Evolutionary conservation across 2,888 invertebrate genomes (phyloP), one percentile per base, ranked within the genome.

Genomic region (Aleiodes leptofemur): DNA sequence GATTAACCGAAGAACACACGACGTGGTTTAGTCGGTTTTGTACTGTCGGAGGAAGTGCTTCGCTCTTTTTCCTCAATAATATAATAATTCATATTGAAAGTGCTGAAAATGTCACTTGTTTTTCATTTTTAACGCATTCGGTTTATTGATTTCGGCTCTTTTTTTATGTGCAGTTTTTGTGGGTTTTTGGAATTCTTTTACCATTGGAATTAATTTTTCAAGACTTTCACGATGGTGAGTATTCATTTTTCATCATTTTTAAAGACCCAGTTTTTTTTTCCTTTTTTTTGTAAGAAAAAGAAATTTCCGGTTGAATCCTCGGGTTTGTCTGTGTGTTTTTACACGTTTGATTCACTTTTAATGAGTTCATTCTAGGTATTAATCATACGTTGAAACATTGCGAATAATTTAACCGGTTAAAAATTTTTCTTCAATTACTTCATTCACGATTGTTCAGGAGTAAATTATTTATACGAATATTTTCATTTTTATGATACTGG

Each of bases 221-320:
- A 55, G 14, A 14, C 55, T n/a, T 55, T 55, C 14, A 55, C 14
- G 13, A 55, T 55, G 55, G 55, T 55, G 11, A 55, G 55, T 55
- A 5, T 4, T 55, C 55, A 23, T 23, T 23, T 23, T 23, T 23
- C 3, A 16, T 16, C 14, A 16, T 55, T 43, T 43, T 7, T 55
- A 16, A 55, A 23, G 55, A 55, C 55, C 55, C 7, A 55, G 4
- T 55, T 55, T 16, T 11, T 14, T 16, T 8, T 1, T 55, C 7
- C 14, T 34, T 34, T 34, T 34, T 6, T 6, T 4, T 43, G 43
- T 3, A 7, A 9, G 11, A 9, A 43, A 43, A 9, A 43, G 1
- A 43, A 11, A 11, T 9, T 43, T 43, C 43, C 43, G 43, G 43
- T 43, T 43, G 7, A 43, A 43, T 43, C 11, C 11, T 11, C 43